Base-by-base conservation (phyloP, 2,113 vertebrate genomes). In the Chionis minor region DNA sequence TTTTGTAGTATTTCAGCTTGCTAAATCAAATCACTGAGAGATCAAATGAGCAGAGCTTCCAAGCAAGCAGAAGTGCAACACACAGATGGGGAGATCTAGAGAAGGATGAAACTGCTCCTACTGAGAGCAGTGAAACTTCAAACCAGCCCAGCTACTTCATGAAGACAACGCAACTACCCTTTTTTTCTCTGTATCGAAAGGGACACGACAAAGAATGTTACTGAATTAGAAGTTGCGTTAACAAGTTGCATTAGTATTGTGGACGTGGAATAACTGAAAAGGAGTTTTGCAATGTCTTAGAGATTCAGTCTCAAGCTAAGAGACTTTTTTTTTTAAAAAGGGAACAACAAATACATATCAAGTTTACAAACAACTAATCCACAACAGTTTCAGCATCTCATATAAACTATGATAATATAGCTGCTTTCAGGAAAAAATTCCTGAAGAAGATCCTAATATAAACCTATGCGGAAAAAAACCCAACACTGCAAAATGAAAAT, bases 41-140 rank as follows among this genome's bases (percentile, higher is more conserved):
- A 71, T 20, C 32, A 78, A 66, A 65, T 5, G 3, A 73, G 12
- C 10, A 78, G 4, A 52, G 44, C 16, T 42, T 12, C 27, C 69
- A 91, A 95, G 58, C 32, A 85, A 87, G 56, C 40, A 92, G 24
- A 3, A 90, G n/a, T 17, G 51, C n/a, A 94, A 88, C n/a, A 70
- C 42, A 17, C 33, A 89, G 47, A 8, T 71, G 55, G 18, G 7
- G 27, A 94, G 42, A 88, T 23, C 22, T 18, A 65, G 49, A 69
- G 71, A 54, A 79, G 10, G 35, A 74, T 1, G 3, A 38, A 89
- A 62, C 38, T 51, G 28, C 18, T 79, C 58, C 45, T 55, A 23
- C 28, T 6, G 11, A 77, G 35, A 72, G 24, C 7, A 70, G n/a
- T 27, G 17, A 77, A 88, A 80, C 14, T 6, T 77, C 81, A 81